A percentile compares a stretch with the other conserved stretches of the same genome.
These are phyloP conservation scores for Coptodon rendalli DNA, from an alignment of 2,113 vertebrate genomes.

Conservation along the genomic window DNA sequence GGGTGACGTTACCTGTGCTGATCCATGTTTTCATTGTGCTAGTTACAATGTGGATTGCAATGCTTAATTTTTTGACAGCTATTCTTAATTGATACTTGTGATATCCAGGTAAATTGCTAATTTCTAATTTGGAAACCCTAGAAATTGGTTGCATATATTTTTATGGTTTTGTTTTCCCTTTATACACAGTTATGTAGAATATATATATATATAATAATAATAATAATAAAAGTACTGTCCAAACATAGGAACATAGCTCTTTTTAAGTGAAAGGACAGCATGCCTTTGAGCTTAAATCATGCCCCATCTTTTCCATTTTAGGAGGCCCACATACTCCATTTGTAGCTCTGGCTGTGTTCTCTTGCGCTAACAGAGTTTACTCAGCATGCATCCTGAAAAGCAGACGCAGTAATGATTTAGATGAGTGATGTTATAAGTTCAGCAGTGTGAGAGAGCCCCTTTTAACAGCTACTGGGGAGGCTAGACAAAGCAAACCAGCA, in stretches of 20 bases:
- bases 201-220: background rate
- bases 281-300: background rate
- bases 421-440: constrained; percentile 62
- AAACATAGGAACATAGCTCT: background rate
- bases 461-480: constrained; percentile 55
- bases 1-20: background rate
- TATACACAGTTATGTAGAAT: background rate
- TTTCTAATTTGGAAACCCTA: background rate
- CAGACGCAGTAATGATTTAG: constrained; percentile 63
- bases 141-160: background rate
- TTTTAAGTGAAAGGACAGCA: background rate
- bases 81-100: background rate
- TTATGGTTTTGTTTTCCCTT: background rate
- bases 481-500: constrained; percentile 49
- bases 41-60: background rate
- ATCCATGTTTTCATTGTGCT: background rate
- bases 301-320: constrained; percentile 23
- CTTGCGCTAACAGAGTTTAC: constrained; percentile 45
- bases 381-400: constrained; percentile 58
- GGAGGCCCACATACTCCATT: background rate
- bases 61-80: background rate
- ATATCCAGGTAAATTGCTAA: background rate
- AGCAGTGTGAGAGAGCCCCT: constrained; percentile 34
- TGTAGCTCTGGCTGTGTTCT: background rate
- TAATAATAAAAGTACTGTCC: background rate